Conservation (phyloP, 2,113 vertebrate species). For the Eublepharis macularius region DNA sequence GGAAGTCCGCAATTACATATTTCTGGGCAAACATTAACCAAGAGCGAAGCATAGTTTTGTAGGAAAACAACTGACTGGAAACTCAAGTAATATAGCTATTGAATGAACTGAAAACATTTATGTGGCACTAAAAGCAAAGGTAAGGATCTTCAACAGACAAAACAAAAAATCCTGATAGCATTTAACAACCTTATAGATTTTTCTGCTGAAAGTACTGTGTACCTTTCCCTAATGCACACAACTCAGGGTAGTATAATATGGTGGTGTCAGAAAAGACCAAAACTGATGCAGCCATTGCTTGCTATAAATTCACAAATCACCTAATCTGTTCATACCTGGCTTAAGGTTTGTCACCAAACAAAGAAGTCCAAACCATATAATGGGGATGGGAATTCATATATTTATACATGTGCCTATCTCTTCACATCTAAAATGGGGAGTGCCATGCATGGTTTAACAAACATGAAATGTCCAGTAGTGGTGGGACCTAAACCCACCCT, state of each 20-base stretch:
- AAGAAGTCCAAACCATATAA: not conserved
- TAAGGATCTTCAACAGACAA: conserved; percentile 12
- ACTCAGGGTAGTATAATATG: conserved; percentile 14
- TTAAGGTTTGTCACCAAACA: conserved; percentile 46
- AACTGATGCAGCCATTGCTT: conserved; percentile 58
- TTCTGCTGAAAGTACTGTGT: conserved; percentile 10
- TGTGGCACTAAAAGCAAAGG: conserved; percentile 28
- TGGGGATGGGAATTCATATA: no score
- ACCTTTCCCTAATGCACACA: conserved; percentile 21
- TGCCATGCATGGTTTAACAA: no score
- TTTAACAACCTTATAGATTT: conserved; percentile 5
- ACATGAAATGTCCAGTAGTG: no score
- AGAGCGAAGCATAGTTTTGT: conserved; percentile 77
- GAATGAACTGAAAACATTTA: conserved; percentile 57
- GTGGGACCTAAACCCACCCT: no score
- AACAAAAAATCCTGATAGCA: conserved; percentile 13
- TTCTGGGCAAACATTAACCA: conserved; percentile 92
- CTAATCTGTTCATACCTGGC: conserved; percentile 60
- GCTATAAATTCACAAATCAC: not conserved
- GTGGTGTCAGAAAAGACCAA: conserved; percentile 53
- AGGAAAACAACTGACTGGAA: conserved; percentile 75
- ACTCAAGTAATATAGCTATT: conserved; percentile 61
- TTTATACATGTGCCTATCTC: no score
- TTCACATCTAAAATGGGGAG: no score
- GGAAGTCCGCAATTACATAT: conserved; percentile 91